Evolutionary conservation across 2,888 invertebrate genomes (phyloP), one percentile per base, ranked within the genome.

Genomic region (Ischnus inquisitorius): DNA sequence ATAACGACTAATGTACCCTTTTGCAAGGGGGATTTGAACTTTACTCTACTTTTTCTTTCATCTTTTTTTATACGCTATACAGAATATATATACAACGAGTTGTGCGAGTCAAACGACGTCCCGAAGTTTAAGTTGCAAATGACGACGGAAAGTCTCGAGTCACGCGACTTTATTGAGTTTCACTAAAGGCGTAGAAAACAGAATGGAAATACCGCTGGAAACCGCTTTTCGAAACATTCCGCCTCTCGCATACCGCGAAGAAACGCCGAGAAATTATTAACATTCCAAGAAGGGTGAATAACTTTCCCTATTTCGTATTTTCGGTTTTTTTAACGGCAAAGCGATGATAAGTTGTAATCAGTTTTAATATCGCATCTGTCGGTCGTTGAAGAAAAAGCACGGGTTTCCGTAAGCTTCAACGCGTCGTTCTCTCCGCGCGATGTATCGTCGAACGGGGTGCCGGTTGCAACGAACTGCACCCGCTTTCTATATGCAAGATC

Each of bases 131-230:
- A 8, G 19, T 48, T 51, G 22, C 64, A 46, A 51, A 65, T 46
- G 39, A 57, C 48, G 54, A 43, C 12, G 28, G 60, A 72, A 79
- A 65, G 64, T 12, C 34, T 65, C 65, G 43, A 71, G 72, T 79
- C 72, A 79, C 65, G 65, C 65, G 64, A 79, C 54, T 72, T 43
- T 43, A 79, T 79, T 64, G 22, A 57, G 14, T 57, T 22, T 22
- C 25, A n/a, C 19, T 14, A 51, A 10, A n/a, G 51, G 5, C 34
- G 39, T 16, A 25, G 62, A 41, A 8, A 54, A n/a, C 3, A 19
- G 22, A 22, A n/a, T 39, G 39, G 19, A 41, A 71, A 1, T 6
- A 0, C 34, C 22, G 12, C 12, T 6, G 25, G 39, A 3, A 71
- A 34, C 6, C 16, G n/a, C 22, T 12, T 60, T 16, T 16, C 34